phyloP scores from a whole-genome alignment of 1,140 invertebrate genomes.

The Grapholita molesta region DNA sequence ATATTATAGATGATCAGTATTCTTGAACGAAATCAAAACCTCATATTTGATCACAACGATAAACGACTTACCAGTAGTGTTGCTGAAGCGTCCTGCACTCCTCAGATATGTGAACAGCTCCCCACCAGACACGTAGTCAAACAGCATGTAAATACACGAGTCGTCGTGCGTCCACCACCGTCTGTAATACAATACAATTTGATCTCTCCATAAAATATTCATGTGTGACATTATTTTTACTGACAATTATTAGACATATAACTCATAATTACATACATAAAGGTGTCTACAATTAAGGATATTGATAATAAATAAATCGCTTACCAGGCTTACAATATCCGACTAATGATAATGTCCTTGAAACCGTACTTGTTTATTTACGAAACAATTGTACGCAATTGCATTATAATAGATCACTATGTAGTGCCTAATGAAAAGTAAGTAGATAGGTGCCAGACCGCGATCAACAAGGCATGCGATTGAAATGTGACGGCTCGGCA shows the following conservation, averaged over 20 bases:
- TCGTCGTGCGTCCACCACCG: slow-evolving; percentile 94
- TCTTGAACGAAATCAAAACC: too few species aligned
- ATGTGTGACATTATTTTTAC: too few species aligned
- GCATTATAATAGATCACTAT: slow-evolving; percentile 2
- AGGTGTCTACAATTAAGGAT: too few species aligned
- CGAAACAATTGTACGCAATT: slow-evolving; percentile 6
- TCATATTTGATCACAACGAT: background rate
- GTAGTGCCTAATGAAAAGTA: background rate
- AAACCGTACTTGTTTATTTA: background rate
- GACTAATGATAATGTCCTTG: background rate
- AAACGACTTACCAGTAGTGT: slow-evolving; percentile 83
- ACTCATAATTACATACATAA: too few species aligned
- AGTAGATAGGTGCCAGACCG: slow-evolving; percentile 19
- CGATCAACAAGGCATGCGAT: slow-evolving; percentile 12
- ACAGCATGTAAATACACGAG: slow-evolving; percentile 93
- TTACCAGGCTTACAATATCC: too few species aligned
- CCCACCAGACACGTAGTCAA: slow-evolving; percentile 97
- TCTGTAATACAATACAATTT: slow-evolving; percentile 79
- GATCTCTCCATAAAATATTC: too few species aligned
- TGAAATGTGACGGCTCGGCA: slow-evolving; percentile 23
- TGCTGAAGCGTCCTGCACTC: slow-evolving; percentile 93
- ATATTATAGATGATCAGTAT: too few species aligned
- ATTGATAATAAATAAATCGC: too few species aligned
- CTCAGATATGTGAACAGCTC: slow-evolving; percentile 97
- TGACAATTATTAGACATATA: too few species aligned